Evolutionary conservation across 2,797 vertebrate species (phyloP).

Genomic region (Dallia pectoralis): DNA sequence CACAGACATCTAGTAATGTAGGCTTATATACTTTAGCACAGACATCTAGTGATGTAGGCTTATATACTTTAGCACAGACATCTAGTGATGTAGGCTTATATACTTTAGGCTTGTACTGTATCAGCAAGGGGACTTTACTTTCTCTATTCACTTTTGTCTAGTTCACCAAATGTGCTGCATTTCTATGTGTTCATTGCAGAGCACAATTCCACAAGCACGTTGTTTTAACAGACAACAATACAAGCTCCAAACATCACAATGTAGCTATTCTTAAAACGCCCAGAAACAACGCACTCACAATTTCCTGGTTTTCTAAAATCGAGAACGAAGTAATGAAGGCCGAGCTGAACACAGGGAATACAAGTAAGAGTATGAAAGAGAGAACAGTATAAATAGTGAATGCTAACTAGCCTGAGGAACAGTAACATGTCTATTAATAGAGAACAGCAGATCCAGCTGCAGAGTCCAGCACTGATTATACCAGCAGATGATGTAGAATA

Average conservation of each 20-base stretch:
- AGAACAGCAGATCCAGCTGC: too few species aligned
- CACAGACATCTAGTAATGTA: too few species aligned
- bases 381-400: too few species aligned
- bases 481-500: too few species aligned
- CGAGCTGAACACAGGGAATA: not conserved
- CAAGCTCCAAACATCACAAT: slow-evolving; percentile 63
- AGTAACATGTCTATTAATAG: too few species aligned
- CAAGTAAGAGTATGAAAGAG: not conserved
- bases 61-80: not conserved
- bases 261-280: slow-evolving; percentile 69
- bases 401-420: too few species aligned
- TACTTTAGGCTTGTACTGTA: not conserved
- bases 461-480: too few species aligned
- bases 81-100: not conserved
- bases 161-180: not conserved
- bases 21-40: not conserved
- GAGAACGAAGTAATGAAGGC: slow-evolving; percentile 7
- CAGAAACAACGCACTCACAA: slow-evolving; percentile 61
- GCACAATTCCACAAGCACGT: not conserved
- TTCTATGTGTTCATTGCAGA: not conserved
- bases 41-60: not conserved
- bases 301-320: slow-evolving; percentile 64
- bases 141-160: not conserved
- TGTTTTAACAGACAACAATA: slow-evolving; percentile 60
- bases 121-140: not conserved